Percentiles rank a stretch among this genome's conserved stretches.
Conservation (phyloP, 2,113 vertebrate species). For the Crotalus helleri region DNA sequence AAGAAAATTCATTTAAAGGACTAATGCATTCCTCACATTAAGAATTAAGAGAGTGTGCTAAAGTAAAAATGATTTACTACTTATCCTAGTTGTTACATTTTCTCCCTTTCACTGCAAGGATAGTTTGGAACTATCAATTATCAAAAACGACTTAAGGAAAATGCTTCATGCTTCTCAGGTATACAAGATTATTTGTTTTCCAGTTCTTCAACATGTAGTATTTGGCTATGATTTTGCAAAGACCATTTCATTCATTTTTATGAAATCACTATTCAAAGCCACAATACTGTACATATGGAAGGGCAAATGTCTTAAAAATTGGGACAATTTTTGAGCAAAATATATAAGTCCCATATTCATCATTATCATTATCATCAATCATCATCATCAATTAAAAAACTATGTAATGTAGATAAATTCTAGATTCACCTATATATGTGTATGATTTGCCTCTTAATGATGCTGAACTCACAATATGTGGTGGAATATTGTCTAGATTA, state of each 20-base stretch:
- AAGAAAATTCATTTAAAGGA: conserved; percentile 2
- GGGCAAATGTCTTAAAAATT: neutral
- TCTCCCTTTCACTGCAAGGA: neutral
- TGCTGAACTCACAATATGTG: neutral
- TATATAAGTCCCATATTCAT: neutral
- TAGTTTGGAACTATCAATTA: neutral
- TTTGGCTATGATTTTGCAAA: conserved; percentile 1
- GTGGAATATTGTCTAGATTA: neutral
- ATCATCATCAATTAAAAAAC: neutral
- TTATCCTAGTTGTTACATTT: neutral
- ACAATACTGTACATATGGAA: neutral
- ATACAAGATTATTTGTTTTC: neutral
- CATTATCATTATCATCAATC: neutral
- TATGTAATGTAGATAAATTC: neutral
- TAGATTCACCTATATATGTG: neutral
- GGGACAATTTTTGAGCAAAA: neutral
- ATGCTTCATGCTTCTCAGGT: neutral
- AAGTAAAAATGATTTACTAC: neutral
- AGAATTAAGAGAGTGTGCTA: neutral
- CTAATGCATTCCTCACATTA: neutral
- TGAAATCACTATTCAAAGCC: neutral
- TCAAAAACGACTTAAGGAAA: neutral
- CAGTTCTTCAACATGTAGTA: neutral
- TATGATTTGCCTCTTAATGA: neutral
- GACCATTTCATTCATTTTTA: conserved; percentile 3